Base-by-base conservation (phyloP, 2,888 invertebrate species). In the Graphium colonna region DNA sequence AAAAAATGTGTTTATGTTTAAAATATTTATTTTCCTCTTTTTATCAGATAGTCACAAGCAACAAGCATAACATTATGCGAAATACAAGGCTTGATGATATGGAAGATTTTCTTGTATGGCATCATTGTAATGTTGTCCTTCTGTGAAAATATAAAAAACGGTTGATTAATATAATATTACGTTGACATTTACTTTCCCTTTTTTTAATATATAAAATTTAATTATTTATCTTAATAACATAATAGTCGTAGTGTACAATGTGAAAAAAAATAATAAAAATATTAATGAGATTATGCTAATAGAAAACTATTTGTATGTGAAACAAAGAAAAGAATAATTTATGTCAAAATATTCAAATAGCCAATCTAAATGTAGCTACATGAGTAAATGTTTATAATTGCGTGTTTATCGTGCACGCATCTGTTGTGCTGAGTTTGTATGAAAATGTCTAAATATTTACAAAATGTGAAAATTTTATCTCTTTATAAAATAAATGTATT, bases 401-500 rank as follows among this genome's bases (percentile, higher is more conserved):
- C 66, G 71, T 80, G 73, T 82, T 75, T 73, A 67, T 62, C 67
- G 67, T 72, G 68, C 73, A 75, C 72, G 71, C 73, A 69, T 69
- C 72, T 65, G 65, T 75, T 69, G 65, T 73, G 73, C 74, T 75
- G 73, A 70, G 68, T 78, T 75, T 79, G 75, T 82, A 81, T 72
- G 69, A 62, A 77, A 77, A 75, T 80, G 77, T 85, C 81, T 85
- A 78, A 21, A 78, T 83, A 83, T 83, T 82, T 84, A 87, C 84
- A 85, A 84, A 73, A 83, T 81, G 82, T 85, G 82, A 79, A 36
- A 80, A 84, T 82, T 85, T 84, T 86, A 86, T 86, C 85, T 86
- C 86, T 86, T 84, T 85, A 83, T 84, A 80, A 78, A 79, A 84
- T 85, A 82, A 85, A 84, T 87, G 85, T 87, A 86, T 83, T 84